These are phyloP conservation scores for Protobothrops flavoviridis DNA, from an alignment of 2,113 vertebrate genomes.

Conservation along the genomic window DNA sequence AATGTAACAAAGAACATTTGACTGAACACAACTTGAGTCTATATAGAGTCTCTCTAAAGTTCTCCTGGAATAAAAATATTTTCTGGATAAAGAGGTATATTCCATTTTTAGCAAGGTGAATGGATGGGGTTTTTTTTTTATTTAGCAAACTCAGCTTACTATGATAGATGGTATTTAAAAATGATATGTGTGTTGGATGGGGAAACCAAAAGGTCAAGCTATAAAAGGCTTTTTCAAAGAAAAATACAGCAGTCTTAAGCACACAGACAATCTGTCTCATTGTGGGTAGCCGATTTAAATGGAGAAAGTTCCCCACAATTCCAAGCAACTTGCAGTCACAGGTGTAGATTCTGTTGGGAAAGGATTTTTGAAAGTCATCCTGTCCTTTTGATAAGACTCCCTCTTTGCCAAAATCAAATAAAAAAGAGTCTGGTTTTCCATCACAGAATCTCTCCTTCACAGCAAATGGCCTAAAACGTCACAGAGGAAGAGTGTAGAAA, in stretches of 20 bases:
- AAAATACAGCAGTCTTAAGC: not conserved
- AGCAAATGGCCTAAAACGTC: not conserved
- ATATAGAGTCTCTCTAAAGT: not conserved
- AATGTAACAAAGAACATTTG: not conserved
- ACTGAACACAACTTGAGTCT: not conserved
- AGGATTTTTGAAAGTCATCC: constrained; percentile 31
- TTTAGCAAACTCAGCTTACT: not conserved
- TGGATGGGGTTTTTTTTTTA: not conserved
- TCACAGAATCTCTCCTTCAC: not conserved
- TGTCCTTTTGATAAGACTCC: constrained; percentile 43
- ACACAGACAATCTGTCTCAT: not conserved
- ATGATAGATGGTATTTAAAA: not conserved
- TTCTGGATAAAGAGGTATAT: not conserved
- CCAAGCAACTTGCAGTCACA: constrained; percentile 40
- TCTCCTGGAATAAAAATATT: not conserved
- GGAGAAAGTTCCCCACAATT: constrained; percentile 39
- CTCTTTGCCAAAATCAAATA: constrained; percentile 47
- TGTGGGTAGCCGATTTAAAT: constrained; percentile 35
- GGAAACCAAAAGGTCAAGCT: not conserved
- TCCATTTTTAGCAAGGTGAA: not conserved
- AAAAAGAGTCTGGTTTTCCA: constrained; percentile 29
- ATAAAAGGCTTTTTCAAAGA: not conserved
- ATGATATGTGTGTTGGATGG: not conserved
- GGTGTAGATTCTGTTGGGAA: constrained; percentile 28
- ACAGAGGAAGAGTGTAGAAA: not conserved